These are phyloP conservation scores for Acipenser ruthenus DNA, from an alignment of 2,797 vertebrate species.

Conservation along the genomic window DNA sequence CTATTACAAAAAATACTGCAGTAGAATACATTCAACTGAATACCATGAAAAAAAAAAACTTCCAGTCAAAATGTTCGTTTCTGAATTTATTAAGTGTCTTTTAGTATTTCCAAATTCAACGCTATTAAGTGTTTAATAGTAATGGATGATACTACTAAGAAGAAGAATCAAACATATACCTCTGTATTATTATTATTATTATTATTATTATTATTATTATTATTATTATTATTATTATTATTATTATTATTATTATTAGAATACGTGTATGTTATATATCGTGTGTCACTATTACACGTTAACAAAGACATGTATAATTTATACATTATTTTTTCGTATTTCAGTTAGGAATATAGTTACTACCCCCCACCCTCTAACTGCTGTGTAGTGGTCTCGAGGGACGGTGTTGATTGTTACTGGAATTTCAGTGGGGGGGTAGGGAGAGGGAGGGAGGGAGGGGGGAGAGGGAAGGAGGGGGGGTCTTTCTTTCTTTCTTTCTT, in stretches of 20 bases:
- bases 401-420: slow-evolving; percentile 33
- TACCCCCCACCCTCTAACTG: slow-evolving; percentile 21
- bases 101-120: no score
- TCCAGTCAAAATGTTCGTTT: no score
- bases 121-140: no score
- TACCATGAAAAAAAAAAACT: no score
- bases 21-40: no score
- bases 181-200: background rate
- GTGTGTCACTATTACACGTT: background rate
- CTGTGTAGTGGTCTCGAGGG: slow-evolving; percentile 31
- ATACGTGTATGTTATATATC: background rate
- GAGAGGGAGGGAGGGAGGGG: slow-evolving; percentile 15
- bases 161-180: no score
- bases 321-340: no score
- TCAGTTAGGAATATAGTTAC: background rate
- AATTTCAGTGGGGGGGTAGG: slow-evolving; percentile 20
- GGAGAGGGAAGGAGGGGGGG: slow-evolving; percentile 8
- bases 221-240: background rate
- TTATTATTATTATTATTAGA: background rate
- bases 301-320: background rate
- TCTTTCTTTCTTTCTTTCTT: slow-evolving; percentile 28
- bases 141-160: no score
- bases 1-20: no score
- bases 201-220: no score
- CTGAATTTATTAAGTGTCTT: no score